These are phyloP conservation scores for Dendronephthya gigantea DNA, from an alignment of 64 coral and sea anemone species.

Conservation along the genomic window DNA sequence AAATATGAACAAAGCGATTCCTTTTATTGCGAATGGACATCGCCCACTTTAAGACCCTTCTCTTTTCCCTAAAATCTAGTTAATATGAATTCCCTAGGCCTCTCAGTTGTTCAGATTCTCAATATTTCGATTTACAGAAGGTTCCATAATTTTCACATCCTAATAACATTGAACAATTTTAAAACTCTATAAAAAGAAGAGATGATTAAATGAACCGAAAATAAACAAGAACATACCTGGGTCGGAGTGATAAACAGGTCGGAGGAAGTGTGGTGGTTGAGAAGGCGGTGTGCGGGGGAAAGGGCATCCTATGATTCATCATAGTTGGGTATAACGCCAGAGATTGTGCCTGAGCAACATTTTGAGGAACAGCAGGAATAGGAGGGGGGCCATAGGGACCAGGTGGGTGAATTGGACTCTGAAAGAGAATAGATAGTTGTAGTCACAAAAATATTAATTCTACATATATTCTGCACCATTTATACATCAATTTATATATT, in stretches of 20 bases:
- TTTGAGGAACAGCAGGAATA: not conserved
- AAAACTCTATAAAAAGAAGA: too few species aligned
- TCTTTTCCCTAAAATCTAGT: too few species aligned
- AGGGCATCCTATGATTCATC: not conserved
- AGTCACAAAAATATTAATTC: too few species aligned
- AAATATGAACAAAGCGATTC: too few species aligned
- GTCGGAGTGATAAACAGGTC: not conserved
- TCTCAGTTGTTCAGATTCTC: too few species aligned
- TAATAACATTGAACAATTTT: too few species aligned
- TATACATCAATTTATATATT: too few species aligned
- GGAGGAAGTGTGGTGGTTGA: not conserved
- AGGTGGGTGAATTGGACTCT: not conserved
- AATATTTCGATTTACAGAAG: too few species aligned
- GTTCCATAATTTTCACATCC: constrained; percentile 41
- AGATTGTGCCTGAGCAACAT: not conserved
- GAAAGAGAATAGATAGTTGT: not conserved
- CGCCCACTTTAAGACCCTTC: too few species aligned
- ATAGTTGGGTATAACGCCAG: not conserved
- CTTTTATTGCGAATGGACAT: too few species aligned
- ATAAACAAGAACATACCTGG: not conserved
- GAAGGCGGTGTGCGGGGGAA: not conserved
- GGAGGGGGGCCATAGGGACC: not conserved
- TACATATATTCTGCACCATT: too few species aligned
- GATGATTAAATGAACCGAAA: not conserved
- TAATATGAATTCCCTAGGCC: too few species aligned